Conservation (phyloP, 23 tunicate species). For the Phallusia fumigata region DNA sequence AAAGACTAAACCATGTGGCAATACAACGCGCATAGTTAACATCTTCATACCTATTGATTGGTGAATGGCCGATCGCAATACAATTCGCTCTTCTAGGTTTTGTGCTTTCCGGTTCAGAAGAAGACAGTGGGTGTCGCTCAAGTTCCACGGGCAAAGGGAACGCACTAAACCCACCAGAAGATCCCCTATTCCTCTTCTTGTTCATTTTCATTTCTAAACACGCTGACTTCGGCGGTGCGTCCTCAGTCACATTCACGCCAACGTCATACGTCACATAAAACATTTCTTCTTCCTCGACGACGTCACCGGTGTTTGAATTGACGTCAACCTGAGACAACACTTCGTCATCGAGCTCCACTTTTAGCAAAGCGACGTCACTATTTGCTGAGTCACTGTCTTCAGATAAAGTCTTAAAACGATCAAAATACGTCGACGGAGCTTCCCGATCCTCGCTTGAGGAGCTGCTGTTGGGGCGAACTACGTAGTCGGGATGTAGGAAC, state of each 20-base stretch:
- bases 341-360: conserved; percentile 43
- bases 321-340: conserved; percentile 1
- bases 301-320: not conserved
- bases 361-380: conserved; percentile 60
- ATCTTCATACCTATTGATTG: conserved; percentile 1
- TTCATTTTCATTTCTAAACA: conserved; percentile 7
- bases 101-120: conserved; percentile 8
- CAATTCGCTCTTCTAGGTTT: conserved; percentile 36
- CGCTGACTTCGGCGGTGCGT: not conserved
- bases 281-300: conserved; percentile 8
- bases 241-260: not conserved
- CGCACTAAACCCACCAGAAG: not conserved
- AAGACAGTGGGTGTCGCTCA: conserved; percentile 9
- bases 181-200: not conserved
- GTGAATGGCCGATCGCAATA: conserved; percentile 38
- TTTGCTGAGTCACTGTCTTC: not conserved
- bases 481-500: conserved; percentile 51
- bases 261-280: conserved; percentile 13
- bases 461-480: not conserved
- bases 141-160: conserved; percentile 42
- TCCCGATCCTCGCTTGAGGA: not conserved
- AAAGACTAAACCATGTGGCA: too few relatives aligned
- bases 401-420: not conserved
- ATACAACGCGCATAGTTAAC: too few relatives aligned
- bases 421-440: not conserved